Conservation (phyloP, 2,797 vertebrate species). For the Centropyge bicolor region DNA sequence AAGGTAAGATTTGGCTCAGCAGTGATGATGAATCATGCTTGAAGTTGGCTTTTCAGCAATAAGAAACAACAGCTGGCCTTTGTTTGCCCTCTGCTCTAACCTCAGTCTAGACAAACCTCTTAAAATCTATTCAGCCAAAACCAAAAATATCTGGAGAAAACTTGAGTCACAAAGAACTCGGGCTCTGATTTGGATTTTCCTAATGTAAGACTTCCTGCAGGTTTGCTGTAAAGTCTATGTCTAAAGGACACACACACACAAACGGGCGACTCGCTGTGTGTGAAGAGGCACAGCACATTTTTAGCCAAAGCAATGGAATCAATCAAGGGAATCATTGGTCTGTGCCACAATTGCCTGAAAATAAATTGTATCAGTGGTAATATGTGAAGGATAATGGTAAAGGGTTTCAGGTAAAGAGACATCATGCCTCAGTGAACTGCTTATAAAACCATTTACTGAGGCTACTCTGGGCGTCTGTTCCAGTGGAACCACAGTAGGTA, state of each 20-base stretch:
- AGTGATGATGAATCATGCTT: conserved; percentile 36
- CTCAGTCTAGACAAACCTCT: conserved; percentile 54
- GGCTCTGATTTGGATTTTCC: conserved; percentile 46
- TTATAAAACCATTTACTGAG: conserved; percentile 64
- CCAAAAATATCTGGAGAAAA: conserved; percentile 33
- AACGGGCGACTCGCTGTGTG: conserved; percentile 39
- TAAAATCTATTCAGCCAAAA: conserved; percentile 35
- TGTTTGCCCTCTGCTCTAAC: conserved; percentile 39
- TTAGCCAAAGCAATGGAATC: conserved; percentile 34
- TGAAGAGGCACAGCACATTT: conserved; percentile 48
- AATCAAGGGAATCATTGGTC: conserved; percentile 52
- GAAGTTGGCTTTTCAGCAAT: conserved; percentile 38
- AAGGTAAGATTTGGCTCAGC: conserved; percentile 23
- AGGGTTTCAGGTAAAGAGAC: conserved; percentile 53
- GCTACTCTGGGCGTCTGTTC: conserved; percentile 53
- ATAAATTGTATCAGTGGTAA: conserved; percentile 66
- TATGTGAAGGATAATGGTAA: conserved; percentile 62
- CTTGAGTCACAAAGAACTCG: conserved; percentile 29
- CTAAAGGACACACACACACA: conserved; percentile 27
- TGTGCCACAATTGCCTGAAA: conserved; percentile 55
- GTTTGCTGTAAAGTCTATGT: conserved; percentile 39
- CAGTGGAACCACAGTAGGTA: conserved; percentile 47
- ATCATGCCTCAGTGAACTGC: conserved; percentile 54
- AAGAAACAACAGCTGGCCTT: conserved; percentile 13
- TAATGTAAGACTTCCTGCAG: conserved; percentile 30